Evolutionary conservation across 1,140 invertebrate genomes (phyloP), one percentile per base, ranked within the genome.

Genomic region (Choristoneura fumiferana): DNA sequence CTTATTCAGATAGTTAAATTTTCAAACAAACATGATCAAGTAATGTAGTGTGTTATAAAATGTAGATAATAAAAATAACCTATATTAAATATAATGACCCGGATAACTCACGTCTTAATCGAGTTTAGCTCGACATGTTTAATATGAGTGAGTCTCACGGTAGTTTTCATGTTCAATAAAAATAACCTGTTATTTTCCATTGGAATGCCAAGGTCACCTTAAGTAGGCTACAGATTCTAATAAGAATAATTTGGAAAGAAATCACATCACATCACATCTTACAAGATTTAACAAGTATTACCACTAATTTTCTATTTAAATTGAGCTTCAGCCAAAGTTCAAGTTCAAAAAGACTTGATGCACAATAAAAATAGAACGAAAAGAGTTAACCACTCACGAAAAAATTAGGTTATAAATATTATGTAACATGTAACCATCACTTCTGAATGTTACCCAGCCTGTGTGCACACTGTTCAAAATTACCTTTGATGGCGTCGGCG

Each of bases 401-500:
- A 49, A 49, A 49, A 49, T 22, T 49, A 49, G 43, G 43, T 49
- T 49, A 49, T 49, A 49, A 29, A 49, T 6, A 29, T 49, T 49
- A 49, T 49, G 43, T 49, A 49, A 49, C 43, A 49, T 49, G 18
- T 10, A 18, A 45, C 4, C 43, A 29, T 33, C 22, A 33, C n/a
- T 29, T 18, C 8, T 1, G 22, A 12, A 49, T 49, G 18, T 1
- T 18, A 5, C 0, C 29, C 1, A 8, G 4, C 10, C 12, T 0
- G 0, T 4, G n/a, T 8, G 10, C 18, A 29, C 8, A 6, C 4
- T 33, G 3, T 49, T 49, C 43, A 29, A 22, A 49, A 8, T 58
- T 69, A 93, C 94, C 86, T 92, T 92, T 91, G 60, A 94, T 88
- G 22, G 92, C 91, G 18, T 89, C 88, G 4, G 81, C 79, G 29